Base-by-base conservation (phyloP, 2,797 vertebrate species). In the Pelodytes ibericus region DNA sequence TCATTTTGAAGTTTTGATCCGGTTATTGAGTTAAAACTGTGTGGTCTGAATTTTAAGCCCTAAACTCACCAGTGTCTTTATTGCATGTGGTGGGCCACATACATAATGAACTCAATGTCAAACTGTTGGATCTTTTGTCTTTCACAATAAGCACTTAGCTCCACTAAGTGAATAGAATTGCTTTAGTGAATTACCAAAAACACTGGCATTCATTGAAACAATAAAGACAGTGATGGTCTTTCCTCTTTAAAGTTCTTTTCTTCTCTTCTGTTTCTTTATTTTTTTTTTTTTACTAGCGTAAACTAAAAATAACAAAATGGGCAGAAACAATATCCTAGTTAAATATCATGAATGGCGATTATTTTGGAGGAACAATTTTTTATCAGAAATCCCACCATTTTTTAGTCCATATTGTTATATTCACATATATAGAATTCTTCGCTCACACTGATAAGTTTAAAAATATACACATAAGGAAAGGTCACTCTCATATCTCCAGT, bases 101-200 rank as follows among this genome's bases (percentile, higher is more conserved):
- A 90, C 91, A 92, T 94, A 95, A 96, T 95, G 93, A 96, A 94
- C 93, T 91, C 85, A 85, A 85, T 91, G 91, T 92, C 91, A 89
- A 87, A 89, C 87, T 83, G 85, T 88, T 88, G 90, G 88, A 88
- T 85, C 91, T 94, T 96, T 96, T 95, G 95, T 96, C 92, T 96
- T 90, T 89, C 88, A 94, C 92, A 92, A 91, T 94, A 91, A 90
- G 94, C 92, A 93, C 92, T 97, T 94, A 94, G 93, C 92, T 91
- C 90, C 92, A 88, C 91, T 93, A 94, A 96, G 94, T 94, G 93
- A 96, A 94, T 94, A 93, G 91, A 93, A 96, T 95, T 90, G 89
- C 92, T 94, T 92, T 91, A 92, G 91, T 95, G 94, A 95, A 94
- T 96, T 93, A 96, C 93, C 91, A 95, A 95, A 91, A 91, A 92